Percentiles rank a stretch among this genome's conserved stretches.
phyloP scores from a whole-genome alignment of 2,888 invertebrate species.

The Aproaerema taeniolella region DNA sequence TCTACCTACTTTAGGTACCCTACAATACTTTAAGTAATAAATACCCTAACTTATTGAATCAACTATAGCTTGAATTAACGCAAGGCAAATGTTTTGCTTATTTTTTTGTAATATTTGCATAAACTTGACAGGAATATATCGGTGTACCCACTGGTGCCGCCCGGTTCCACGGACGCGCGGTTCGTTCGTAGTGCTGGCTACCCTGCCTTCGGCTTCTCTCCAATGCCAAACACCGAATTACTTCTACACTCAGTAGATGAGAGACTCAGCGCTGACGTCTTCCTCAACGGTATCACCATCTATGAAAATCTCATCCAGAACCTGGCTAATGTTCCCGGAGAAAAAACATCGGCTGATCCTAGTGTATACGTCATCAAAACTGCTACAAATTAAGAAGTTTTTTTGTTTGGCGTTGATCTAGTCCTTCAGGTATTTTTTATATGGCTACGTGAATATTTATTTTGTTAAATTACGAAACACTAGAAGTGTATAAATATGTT shows the following conservation, averaged over 20 bases:
- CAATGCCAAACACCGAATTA: conserved; percentile 87
- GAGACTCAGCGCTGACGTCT: conserved; percentile 81
- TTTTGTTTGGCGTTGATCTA: no score
- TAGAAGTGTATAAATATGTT: no score
- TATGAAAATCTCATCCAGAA: conserved; percentile 75
- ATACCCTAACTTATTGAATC: no score
- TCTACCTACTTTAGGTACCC: no score
- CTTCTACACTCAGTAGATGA: conserved; percentile 90
- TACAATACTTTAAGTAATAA: no score
- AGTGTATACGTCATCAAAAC: conserved; percentile 17
- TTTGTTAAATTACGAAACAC: no score
- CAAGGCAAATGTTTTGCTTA: no score
- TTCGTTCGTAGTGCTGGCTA: conserved; percentile 83
- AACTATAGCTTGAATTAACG: no score
- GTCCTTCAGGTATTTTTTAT: no score
- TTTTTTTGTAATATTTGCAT: no score
- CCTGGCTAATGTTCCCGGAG: conserved; percentile 19
- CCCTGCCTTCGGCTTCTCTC: conserved; percentile 91
- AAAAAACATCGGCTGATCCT: conserved; percentile 11
- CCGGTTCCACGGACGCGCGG: conserved; percentile 88
- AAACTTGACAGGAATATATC: background rate
- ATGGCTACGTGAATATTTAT: no score
- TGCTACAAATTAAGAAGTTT: background rate
- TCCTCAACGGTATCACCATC: conserved; percentile 84
- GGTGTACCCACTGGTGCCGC: conserved; percentile 78